phyloP scores from a whole-genome alignment of 1,140 invertebrate species.

The Pantala flavescens region DNA sequence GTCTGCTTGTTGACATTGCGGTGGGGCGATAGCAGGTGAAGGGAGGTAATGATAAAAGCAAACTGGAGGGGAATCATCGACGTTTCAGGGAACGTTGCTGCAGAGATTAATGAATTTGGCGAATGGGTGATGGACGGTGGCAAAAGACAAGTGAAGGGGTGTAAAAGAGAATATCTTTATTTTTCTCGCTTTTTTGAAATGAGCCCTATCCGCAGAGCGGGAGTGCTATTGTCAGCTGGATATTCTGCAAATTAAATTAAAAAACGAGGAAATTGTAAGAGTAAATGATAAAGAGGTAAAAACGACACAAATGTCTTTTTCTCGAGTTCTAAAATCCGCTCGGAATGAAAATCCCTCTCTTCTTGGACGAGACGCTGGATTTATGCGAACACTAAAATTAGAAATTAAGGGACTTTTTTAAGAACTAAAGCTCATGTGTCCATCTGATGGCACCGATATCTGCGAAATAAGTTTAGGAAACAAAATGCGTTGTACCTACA shows the following conservation, averaged over 20 bases:
- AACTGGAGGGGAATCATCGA: background rate
- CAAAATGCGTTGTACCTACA: too few species aligned
- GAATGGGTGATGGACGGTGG: slow-evolving; percentile 6
- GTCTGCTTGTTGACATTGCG: slow-evolving; percentile 1
- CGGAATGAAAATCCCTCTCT: too few species aligned
- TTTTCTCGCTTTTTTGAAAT: background rate
- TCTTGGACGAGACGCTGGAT: too few species aligned
- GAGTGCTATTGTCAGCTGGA: background rate
- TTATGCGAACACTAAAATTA: too few species aligned
- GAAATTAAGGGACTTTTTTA: too few species aligned
- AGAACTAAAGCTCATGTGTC: too few species aligned
- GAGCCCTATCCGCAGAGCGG: background rate
- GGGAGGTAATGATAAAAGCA: slow-evolving; percentile 4
- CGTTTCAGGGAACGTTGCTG: background rate
- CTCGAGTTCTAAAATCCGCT: too few species aligned
- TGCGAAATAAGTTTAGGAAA: too few species aligned
- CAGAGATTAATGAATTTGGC: slow-evolving; percentile 5
- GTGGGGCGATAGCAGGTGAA: background rate
- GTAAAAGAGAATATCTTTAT: background rate
- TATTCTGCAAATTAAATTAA: background rate
- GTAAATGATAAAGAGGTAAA: too few species aligned
- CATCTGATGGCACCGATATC: too few species aligned
- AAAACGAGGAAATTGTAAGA: background rate
- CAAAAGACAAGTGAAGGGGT: background rate
- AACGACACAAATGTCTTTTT: too few species aligned